Evolutionary conservation across 1,140 invertebrate species (phyloP).

Genomic region (Drosophila lacteicornis): DNA sequence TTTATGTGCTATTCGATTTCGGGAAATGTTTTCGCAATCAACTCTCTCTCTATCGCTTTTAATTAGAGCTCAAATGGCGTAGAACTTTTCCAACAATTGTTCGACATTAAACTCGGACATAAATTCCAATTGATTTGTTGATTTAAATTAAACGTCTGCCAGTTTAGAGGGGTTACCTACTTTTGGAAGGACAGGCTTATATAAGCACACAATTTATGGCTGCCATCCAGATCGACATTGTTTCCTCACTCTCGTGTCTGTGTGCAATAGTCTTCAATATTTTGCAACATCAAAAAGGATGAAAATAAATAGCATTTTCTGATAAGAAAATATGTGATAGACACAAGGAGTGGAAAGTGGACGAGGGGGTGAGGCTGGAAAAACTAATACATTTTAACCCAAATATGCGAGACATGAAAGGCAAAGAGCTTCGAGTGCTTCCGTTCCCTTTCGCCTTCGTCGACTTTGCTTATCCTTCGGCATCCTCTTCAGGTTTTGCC

Average conservation of each 20-base stretch:
- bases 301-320: slow-evolving; percentile 72
- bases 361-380: slow-evolving; percentile 6
- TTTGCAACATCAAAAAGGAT: slow-evolving; percentile 69
- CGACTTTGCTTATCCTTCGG: slow-evolving; percentile 11
- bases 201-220: slow-evolving; percentile 38
- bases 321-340: slow-evolving; percentile 66
- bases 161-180: slow-evolving; percentile 14
- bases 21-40: neutral
- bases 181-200: slow-evolving; percentile 6
- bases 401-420: slow-evolving; percentile 53
- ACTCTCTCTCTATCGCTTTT: neutral
- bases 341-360: neutral
- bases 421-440: slow-evolving; percentile 56
- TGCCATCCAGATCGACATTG: slow-evolving; percentile 39
- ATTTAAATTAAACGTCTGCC: slow-evolving; percentile 27
- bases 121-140: slow-evolving; percentile 35
- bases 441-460: slow-evolving; percentile 5
- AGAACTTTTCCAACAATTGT: slow-evolving; percentile 15
- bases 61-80: slow-evolving; percentile 10
- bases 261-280: slow-evolving; percentile 38
- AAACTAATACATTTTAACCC: slow-evolving; percentile 51
- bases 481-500: slow-evolving; percentile 48
- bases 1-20: slow-evolving; percentile 10
- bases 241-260: slow-evolving; percentile 17
- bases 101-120: slow-evolving; percentile 22